Evolutionary conservation across 2,797 vertebrate genomes (phyloP).

Genomic region (Pseudochirops corinnae): DNA sequence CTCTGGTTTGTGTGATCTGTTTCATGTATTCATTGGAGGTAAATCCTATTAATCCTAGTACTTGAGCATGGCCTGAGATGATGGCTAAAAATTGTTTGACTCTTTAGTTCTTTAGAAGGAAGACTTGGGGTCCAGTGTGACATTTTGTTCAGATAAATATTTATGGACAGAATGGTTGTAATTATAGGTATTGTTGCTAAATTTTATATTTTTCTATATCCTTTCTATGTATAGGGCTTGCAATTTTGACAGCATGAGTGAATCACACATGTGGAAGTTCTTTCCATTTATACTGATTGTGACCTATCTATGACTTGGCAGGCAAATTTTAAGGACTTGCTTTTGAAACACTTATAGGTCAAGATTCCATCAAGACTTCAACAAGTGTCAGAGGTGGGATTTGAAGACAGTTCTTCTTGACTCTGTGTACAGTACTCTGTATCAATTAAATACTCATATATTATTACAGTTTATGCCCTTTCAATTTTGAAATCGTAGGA

Average conservation of each 20-base stretch:
- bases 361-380: background rate
- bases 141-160: background rate
- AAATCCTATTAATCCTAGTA: background rate
- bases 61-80: background rate
- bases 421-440: background rate
- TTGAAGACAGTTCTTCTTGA: background rate
- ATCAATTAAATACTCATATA: background rate
- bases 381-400: background rate
- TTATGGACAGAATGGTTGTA: background rate
- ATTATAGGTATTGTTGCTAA: conserved; percentile 4
- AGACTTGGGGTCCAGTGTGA: background rate
- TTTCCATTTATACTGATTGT: background rate
- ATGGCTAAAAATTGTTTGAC: background rate
- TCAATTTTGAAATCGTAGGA: background rate
- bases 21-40: background rate
- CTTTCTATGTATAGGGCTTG: background rate
- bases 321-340: background rate
- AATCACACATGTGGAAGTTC: background rate
- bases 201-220: background rate
- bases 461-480: background rate
- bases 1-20: background rate
- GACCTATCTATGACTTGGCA: background rate
- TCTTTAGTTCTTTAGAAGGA: background rate
- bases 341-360: background rate
- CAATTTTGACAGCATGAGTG: background rate